Base-by-base conservation (phyloP, 2,797 vertebrate species). In the Percopsis omiscomaycus region DNA sequence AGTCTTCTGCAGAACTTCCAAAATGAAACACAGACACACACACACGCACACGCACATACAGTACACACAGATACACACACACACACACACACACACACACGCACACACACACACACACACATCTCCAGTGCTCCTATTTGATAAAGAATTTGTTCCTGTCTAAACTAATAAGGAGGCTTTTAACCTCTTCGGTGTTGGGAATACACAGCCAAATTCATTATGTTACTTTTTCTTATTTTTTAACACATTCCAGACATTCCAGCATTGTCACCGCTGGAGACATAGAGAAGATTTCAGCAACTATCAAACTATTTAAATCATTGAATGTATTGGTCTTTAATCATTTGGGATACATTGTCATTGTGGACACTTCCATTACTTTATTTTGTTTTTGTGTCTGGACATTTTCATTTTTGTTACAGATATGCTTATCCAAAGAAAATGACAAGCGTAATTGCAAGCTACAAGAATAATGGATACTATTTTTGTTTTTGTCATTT, bases 1-100 rank as follows among this genome's bases (percentile, higher is more conserved):
- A 84, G 81, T 77, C 82, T 89, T 79, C 80, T 80, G 77, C 64
- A 47, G 81, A 84, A 86, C 79, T 85, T 88, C 87, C 57, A 66
- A 60, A 74, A 56, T 70, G 71, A 87, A 78, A 75, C 68, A 78
- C 77, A 51, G 8, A 65, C 14, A 14, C 71, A 68, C 44, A 53
- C 50, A 28, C 62, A 48, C 71, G 59, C 62, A 29, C 61, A 52
- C 27, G 22, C 22, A 22, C 22, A 22, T 22, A 22, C 22, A 22
- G 22, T 22, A 22, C 22, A 75, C 68, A 78, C 77, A 37, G 8
- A 65, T 12, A 14, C 71, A 68, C 44, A 53, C 50, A 28, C 62
- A 48, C 71, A 61, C 62, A 61, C 29, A 37, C 59, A 51, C 29
- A 53, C 32, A 28, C 50, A 42, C 60, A 53, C 60, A 10, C 46